Evolutionary conservation across 2,888 invertebrate genomes (phyloP).

Genomic region (Dolichopus griseipennis): DNA sequence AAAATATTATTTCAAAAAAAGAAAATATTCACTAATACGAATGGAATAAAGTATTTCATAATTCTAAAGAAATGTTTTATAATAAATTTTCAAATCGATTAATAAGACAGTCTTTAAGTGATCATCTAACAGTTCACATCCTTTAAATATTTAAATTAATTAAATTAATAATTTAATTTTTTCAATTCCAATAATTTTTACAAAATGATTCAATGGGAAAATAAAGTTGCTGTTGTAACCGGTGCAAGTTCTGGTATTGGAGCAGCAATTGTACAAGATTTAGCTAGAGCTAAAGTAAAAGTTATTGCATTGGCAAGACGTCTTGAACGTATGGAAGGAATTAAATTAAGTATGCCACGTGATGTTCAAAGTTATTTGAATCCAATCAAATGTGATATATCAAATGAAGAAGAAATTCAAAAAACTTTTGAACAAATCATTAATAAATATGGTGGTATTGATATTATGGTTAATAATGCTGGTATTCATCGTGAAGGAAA

Average conservation of each 20-base stretch:
- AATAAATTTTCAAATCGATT: background rate
- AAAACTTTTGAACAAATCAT: slow-evolving; percentile 48
- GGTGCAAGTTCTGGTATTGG: slow-evolving; percentile 57
- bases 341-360: slow-evolving; percentile 21
- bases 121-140: background rate
- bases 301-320: slow-evolving; percentile 50
- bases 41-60: too few species aligned
- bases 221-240: slow-evolving; percentile 54
- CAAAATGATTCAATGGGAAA: slow-evolving; percentile 42
- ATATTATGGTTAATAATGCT: slow-evolving; percentile 53
- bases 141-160: background rate
- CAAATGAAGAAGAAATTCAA: slow-evolving; percentile 46
- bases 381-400: slow-evolving; percentile 46
- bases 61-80: background rate
- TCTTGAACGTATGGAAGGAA: slow-evolving; percentile 37
- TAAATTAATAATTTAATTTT: background rate
- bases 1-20: background rate
- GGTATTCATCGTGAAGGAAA: slow-evolving; percentile 38
- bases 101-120: background rate
- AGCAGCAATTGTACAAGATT: slow-evolving; percentile 42
- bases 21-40: background rate
- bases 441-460: slow-evolving; percentile 46
- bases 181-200: background rate
- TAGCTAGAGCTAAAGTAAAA: slow-evolving; percentile 46
- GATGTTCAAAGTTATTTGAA: slow-evolving; percentile 33